Conservation (phyloP, 2,888 invertebrate genomes). For the Pollenia angustigena region DNA sequence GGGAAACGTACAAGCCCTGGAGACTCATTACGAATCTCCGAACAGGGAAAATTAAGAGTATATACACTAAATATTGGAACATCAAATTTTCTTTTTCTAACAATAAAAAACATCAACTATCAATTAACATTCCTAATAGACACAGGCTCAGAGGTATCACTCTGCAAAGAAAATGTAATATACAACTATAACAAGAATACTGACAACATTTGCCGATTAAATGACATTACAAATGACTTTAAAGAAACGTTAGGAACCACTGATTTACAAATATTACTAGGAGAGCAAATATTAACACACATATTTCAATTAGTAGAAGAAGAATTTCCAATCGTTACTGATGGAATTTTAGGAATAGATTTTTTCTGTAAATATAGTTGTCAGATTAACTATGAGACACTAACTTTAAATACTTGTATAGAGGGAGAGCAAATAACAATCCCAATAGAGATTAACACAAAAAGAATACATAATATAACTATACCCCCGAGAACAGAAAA, state of each 20-base stretch:
- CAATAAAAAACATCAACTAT: conserved; percentile 11
- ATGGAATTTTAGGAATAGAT: conserved; percentile 28
- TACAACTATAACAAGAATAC: conserved; percentile 23
- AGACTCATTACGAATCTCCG: conserved; percentile 6
- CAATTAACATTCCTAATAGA: conserved; percentile 14
- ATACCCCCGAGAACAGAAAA: conserved; percentile 21
- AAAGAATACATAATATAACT: conserved; percentile 9
- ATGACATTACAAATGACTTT: conserved; percentile 13
- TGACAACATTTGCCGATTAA: conserved; percentile 28
- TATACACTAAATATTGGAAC: conserved; percentile 18
- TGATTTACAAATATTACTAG: conserved; percentile 25
- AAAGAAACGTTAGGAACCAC: not conserved
- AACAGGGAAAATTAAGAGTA: conserved; percentile 3
- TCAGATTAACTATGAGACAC: conserved; percentile 18
- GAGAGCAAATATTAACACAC: conserved; percentile 16
- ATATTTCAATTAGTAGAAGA: conserved; percentile 4
- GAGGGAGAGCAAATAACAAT: conserved; percentile 10
- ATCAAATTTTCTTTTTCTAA: conserved; percentile 28
- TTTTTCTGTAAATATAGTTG: conserved; percentile 22
- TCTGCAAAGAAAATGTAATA: conserved; percentile 29
- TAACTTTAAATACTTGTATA: conserved; percentile 9
- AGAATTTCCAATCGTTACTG: conserved; percentile 18
- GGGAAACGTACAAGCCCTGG: conserved; percentile 21
- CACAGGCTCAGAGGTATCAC: conserved; percentile 20
- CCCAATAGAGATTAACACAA: conserved; percentile 23